phyloP scores from a whole-genome alignment of 2,797 vertebrate species.

The Gadopsis marmoratus region DNA sequence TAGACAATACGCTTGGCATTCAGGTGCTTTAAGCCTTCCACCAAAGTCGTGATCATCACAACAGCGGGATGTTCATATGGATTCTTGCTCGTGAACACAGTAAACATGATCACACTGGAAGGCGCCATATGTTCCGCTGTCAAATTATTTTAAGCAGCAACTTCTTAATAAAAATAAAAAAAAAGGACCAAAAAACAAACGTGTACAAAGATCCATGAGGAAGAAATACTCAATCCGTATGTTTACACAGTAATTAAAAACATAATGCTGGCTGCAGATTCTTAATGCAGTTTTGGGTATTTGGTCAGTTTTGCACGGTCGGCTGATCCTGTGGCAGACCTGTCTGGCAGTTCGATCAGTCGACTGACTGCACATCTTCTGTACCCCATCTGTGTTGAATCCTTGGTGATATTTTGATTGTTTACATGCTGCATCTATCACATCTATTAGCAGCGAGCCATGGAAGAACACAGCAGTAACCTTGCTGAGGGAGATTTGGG shows the following conservation, averaged over 20 bases:
- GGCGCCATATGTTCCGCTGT: constrained; percentile 23
- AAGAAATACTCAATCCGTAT: not conserved
- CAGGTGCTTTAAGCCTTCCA: constrained; percentile 28
- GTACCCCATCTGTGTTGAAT: not conserved
- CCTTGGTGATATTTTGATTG: not conserved
- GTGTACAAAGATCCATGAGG: not conserved
- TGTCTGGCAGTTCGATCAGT: not conserved
- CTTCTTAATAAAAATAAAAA: no score
- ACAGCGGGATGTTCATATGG: constrained; percentile 41
- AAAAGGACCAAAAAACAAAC: not conserved
- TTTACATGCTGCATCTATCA: not conserved
- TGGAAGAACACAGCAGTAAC: not conserved
- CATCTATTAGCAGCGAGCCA: not conserved
- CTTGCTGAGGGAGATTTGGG: not conserved
- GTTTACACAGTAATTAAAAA: not conserved
- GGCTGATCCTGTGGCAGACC: not conserved
- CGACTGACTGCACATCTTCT: not conserved
- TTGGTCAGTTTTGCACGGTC: not conserved
- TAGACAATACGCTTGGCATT: constrained; percentile 10
- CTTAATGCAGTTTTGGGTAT: not conserved
- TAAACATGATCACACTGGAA: constrained; percentile 7
- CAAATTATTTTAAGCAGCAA: not conserved
- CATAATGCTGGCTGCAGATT: not conserved
- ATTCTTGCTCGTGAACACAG: constrained; percentile 7
- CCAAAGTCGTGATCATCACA: constrained; percentile 41